Evolutionary conservation across 2,888 invertebrate genomes (phyloP), one percentile per base, ranked within the genome.

Genomic region (Nemapogon koenigi): DNA sequence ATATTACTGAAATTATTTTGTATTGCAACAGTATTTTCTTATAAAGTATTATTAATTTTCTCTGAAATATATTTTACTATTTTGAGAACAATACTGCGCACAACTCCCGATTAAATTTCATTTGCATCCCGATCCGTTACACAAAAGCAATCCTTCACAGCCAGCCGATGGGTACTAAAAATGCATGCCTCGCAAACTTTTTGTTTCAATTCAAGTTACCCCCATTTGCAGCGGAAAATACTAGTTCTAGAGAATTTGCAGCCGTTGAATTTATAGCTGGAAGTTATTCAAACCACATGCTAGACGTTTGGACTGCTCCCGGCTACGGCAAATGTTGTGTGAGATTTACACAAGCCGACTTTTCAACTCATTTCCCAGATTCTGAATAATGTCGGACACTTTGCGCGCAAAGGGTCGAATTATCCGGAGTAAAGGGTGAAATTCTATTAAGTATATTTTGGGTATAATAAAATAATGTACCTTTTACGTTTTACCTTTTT

Each of bases 121-220:
- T n/a, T n/a, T n/a, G n/a, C n/a, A n/a, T n/a, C n/a, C n/a, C n/a
- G n/a, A n/a, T n/a, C n/a, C n/a, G n/a, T n/a, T n/a, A n/a, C n/a
- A n/a, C n/a, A n/a, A n/a, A n/a, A n/a, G n/a, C n/a, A n/a, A n/a
- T n/a, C n/a, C n/a, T n/a, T n/a, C n/a, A n/a, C n/a, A n/a, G n/a
- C n/a, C n/a, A n/a, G n/a, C n/a, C n/a, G n/a, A n/a, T n/a, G n/a
- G n/a, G n/a, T n/a, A n/a, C n/a, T n/a, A 57, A 55, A 59, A 58
- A 57, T 50, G 49, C 52, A 49, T 43, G 49, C 47, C 13, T 42
- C 46, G 47, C 43, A 45, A 35, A 53, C 50, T 59, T 57, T 55
- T 51, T 60, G 58, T 61, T 62, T 60, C 59, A 61, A 61, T 60
- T 50, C 53, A 52, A 61, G 55, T 59, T 14, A 14, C 17, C 19